Base-by-base conservation (phyloP, 2,113 vertebrate genomes). In the Willisornis vidua region DNA sequence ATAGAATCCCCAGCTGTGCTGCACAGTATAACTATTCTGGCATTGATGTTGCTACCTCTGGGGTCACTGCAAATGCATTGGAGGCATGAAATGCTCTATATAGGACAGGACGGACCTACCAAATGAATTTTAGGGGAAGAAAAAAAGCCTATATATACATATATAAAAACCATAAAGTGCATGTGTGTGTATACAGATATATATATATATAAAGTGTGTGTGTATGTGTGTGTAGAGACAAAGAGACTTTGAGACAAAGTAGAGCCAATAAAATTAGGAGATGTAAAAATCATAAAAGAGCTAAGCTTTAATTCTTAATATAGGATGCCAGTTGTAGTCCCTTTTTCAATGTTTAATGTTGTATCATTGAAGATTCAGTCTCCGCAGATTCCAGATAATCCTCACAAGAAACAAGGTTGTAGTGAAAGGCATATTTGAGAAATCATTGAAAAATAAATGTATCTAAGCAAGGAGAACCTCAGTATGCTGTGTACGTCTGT, bases 331-430 rank as follows among this genome's bases (percentile, higher is more conserved):
- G 35, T 6, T 89, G 75, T 51, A 96, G 51, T 91, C 57, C 67
- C 17, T 93, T 66, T 37, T 89, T 92, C 31, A 29, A 1, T 39
- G 25, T 73, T 88, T 93, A 91, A 63, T 86, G 37, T 41, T 65
- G 16, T 46, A 31, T 90, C 41, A 70, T 3, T 92, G 55, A 95
- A 94, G 58, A 87, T 75, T 94, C 83, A 59, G n/a, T 72, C 70
- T 68, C 18, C 70, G 71, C 26, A 90, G 57, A 70, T 95, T 95
- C 88, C 78, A 97, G 89, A 75, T 57, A 94, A 91, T 74, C 66
- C 81, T 91, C 70, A 63, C 52, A 91, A 95, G 88, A 61, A 95
- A 90, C 29, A 84, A 95, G 79, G 76, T 86, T 59, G 15, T 19
- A 79, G 20, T 62, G 67, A 87, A 92, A 95, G 77, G 43, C 20